A percentile compares a stretch with the other conserved stretches of the same genome.
Evolutionary conservation across 2,888 invertebrate genomes (phyloP).

Genomic region (Chaitophorus viminalis): DNA sequence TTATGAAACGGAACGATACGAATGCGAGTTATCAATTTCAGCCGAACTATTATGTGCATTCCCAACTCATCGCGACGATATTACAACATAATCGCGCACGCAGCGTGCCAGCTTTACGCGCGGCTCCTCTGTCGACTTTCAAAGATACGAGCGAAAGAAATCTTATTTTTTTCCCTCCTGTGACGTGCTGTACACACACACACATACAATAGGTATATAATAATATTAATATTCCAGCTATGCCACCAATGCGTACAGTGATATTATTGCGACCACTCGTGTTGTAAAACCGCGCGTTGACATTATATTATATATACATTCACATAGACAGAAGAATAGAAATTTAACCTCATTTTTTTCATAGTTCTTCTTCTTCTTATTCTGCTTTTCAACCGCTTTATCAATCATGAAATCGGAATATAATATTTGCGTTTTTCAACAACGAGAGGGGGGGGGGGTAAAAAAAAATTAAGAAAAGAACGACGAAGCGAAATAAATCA

Average conservation of each 20-base stretch:
- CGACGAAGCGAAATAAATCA: constrained; percentile 53
- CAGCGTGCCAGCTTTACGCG: neutral
- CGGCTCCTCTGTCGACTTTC: constrained; percentile 12
- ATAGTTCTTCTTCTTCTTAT: neutral
- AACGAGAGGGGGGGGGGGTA: neutral
- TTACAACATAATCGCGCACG: neutral
- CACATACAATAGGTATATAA: neutral
- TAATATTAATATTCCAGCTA: neutral
- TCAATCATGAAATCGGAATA: constrained; percentile 60
- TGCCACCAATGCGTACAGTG: neutral
- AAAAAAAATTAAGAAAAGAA: constrained; percentile 48
- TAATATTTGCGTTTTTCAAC: constrained; percentile 53
- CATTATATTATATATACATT: constrained; percentile 39
- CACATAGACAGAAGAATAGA: constrained; percentile 58
- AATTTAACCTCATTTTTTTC: constrained; percentile 56
- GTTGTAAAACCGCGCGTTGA: constrained; percentile 45
- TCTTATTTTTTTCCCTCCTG: neutral
- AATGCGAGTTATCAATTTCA: too few species aligned
- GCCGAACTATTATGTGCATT: too few species aligned
- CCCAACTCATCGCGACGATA: too few species aligned
- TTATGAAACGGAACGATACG: too few species aligned
- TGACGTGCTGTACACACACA: neutral
- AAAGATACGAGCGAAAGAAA: neutral
- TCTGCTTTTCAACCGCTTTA: constrained; percentile 42
- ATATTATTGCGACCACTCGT: constrained; percentile 31